These are phyloP conservation scores for Sitobion miscanthi DNA, from an alignment of 1,140 invertebrate species.

Conservation along the genomic window DNA sequence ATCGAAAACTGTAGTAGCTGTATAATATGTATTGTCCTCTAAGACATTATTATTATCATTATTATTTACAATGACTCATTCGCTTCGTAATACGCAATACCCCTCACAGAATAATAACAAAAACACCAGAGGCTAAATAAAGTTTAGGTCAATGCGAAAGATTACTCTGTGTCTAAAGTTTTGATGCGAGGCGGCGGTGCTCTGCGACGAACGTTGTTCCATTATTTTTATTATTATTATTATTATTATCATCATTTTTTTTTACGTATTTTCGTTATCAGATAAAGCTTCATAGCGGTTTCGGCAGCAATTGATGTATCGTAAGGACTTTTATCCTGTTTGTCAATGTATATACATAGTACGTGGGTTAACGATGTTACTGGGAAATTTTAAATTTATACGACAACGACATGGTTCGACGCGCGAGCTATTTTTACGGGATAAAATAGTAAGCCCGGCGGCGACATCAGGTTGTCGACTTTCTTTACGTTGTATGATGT, in stretches of 20 bases:
- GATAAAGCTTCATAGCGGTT: not conserved
- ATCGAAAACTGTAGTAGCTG: not conserved
- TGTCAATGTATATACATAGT: not conserved
- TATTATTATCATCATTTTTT: not conserved
- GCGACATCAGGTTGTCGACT: not conserved
- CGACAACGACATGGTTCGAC: not conserved
- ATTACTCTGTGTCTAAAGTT: constrained; percentile 2
- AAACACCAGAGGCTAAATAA: not conserved
- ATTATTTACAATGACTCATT: not conserved
- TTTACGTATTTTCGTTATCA: not conserved
- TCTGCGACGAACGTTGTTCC: not conserved
- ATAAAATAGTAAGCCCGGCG: not conserved
- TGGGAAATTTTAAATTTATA: not conserved
- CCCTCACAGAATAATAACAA: not conserved
- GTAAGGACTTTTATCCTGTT: not conserved
- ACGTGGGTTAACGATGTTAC: not conserved
- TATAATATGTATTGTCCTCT: not conserved
- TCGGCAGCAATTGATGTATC: not conserved
- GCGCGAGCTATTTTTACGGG: not conserved
- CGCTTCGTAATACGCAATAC: not conserved
- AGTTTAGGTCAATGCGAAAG: not conserved
- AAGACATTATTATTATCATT: not conserved
- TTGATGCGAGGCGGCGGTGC: not conserved
- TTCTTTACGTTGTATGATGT: not conserved
- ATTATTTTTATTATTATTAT: constrained; percentile 4